Conservation (phyloP, 30 jellyfish, hydroid and myxozoan species). For the Cassiopea xamachana region DNA sequence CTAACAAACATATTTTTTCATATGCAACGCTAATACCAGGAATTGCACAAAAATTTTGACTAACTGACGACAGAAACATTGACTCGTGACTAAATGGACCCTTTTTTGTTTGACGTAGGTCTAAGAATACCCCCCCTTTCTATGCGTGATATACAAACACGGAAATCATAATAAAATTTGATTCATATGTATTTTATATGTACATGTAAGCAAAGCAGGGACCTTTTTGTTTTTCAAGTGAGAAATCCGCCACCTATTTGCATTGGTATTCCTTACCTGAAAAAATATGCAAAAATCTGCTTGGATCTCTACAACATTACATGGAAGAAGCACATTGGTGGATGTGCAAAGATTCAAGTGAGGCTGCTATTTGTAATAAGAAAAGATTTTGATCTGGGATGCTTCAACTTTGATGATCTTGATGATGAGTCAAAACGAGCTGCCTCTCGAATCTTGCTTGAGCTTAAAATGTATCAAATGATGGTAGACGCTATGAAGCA, state of each 20-base stretch:
- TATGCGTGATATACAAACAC: no score
- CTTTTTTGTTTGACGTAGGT: no score
- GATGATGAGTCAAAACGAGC: conserved; percentile 20
- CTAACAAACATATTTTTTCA: no score
- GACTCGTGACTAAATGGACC: no score
- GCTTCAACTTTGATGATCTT: conserved; percentile 46
- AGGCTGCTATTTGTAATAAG: conserved; percentile 17
- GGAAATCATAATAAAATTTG: no score
- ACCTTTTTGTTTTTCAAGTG: conserved; percentile 16
- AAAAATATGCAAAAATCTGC: conserved; percentile 60
- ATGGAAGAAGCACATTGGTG: conserved; percentile 60
- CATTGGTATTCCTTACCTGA: conserved; percentile 46
- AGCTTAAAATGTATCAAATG: neutral
- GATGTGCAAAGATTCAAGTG: conserved; percentile 60
- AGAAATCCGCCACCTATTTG: conserved; percentile 77
- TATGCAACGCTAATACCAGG: no score
- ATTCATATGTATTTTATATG: no score
- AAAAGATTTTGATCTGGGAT: conserved; percentile 49
- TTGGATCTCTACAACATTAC: conserved; percentile 50
- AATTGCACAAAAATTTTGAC: no score
- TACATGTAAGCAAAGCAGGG: no score
- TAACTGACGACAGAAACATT: no score
- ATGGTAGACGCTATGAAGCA: neutral
- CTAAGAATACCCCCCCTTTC: no score
- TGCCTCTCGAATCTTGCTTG: neutral